Evolutionary conservation across 2,797 vertebrate species (phyloP), one percentile per base, ranked within the genome.

Genomic region (Typhlichthys subterraneus): DNA sequence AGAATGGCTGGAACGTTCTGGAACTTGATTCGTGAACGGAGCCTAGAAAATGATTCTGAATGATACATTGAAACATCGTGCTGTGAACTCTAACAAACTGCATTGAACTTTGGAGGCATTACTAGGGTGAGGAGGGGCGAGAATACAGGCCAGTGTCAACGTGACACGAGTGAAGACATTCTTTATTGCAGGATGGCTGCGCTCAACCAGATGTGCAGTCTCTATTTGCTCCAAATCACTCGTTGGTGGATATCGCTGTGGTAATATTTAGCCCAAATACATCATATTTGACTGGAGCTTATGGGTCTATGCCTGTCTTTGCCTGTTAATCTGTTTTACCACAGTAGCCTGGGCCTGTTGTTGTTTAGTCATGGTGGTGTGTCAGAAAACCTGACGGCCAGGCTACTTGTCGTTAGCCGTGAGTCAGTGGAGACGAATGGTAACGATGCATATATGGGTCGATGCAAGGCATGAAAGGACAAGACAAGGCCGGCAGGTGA

Each of bases 291-390:
- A 74, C 77, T 75, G 68, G 29, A 75, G 52, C 78, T 82, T 73
- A 62, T 76, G 31, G 59, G 57, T 70, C 80, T 81, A 45, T 79
- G 59, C 62, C 59, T 71, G 82, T 63, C 78, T 65, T 67, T 60
- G 69, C 62, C 53, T 63, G 74, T 78, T 85, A 81, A 86, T 82
- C 69, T 67, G 55, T 56, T 72, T 55, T 66, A 81, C 86, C 84
- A 80, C 85, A 82, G 82, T 79, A 87, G 81, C 76, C 83, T 82
- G 77, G 77, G 81, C 55, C 14, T 58, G 12, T 19, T 77, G 70
- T 74, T 79, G 67, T 82, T 83, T 78, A 82, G 83, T 85, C 81
- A 84, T 48, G 65, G 86, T 82, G 78, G 83, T 69, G 86, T 89
- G 85, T 84, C 82, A 85, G 77, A 48, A 70, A 77, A 58, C 51